Evolutionary conservation across 1,140 invertebrate species (phyloP).

Genomic region (Orussus abietinus): DNA sequence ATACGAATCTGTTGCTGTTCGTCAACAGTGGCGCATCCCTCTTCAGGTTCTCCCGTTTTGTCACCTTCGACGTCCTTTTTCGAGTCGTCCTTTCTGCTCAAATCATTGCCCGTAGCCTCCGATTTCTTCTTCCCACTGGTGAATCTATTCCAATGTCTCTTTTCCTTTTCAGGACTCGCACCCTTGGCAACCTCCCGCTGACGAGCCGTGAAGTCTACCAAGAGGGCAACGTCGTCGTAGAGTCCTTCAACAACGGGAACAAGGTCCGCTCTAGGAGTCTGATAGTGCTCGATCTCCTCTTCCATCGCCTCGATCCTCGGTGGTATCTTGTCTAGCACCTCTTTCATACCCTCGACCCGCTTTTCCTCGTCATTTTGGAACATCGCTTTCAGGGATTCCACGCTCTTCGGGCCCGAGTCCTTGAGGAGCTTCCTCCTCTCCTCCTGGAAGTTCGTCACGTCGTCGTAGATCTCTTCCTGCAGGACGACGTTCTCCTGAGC

Average conservation of each 20-base stretch:
- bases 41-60: constrained; percentile 10
- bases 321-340: constrained; percentile 8
- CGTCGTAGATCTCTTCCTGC: constrained; percentile 29
- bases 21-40: constrained; percentile 3
- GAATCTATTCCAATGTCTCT: constrained; percentile 36
- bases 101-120: constrained; percentile 5
- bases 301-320: neutral
- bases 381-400: too few species aligned
- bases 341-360: too few species aligned
- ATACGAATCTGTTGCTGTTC: constrained; percentile 20
- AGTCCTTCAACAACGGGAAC: constrained; percentile 22
- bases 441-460: constrained; percentile 15
- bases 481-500: constrained; percentile 2
- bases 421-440: constrained; percentile 2
- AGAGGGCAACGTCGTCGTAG: constrained; percentile 39
- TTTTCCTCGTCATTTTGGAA: too few species aligned
- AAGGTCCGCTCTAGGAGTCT: constrained; percentile 27
- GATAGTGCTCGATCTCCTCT: constrained; percentile 32
- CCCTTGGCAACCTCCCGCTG: constrained; percentile 19
- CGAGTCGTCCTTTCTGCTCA: constrained; percentile 13
- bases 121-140: constrained; percentile 22
- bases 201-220: constrained; percentile 25
- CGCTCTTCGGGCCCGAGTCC: too few species aligned
- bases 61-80: constrained; percentile 6
- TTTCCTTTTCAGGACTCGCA: constrained; percentile 21